These are phyloP conservation scores for Hypomecis punctinalis DNA, from an alignment of 2,888 invertebrate genomes.

Conservation along the genomic window DNA sequence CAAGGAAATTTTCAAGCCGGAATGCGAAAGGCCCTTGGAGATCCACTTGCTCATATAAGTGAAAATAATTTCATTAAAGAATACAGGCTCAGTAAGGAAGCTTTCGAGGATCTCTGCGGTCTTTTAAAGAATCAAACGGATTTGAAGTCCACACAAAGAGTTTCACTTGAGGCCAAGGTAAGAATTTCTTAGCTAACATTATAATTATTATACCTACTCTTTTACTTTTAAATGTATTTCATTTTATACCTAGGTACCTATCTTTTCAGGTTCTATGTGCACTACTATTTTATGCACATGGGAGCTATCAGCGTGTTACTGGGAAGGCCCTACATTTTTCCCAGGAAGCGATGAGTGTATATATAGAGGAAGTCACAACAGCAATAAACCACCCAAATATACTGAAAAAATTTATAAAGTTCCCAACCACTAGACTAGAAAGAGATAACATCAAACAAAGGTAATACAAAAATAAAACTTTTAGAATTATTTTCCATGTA, in stretches of 20 bases:
- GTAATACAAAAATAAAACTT: too few species aligned
- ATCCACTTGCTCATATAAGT: too few species aligned
- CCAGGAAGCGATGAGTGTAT: background rate
- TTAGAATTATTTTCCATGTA: too few species aligned
- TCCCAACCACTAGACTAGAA: background rate
- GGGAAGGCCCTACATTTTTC: background rate
- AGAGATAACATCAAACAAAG: background rate
- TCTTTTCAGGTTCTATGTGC: background rate
- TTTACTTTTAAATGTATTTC: too few species aligned
- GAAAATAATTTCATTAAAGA: background rate
- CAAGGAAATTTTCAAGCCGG: too few species aligned
- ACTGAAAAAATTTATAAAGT: background rate
- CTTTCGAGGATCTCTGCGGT: background rate
- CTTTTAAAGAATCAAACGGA: too few species aligned
- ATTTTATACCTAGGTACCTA: too few species aligned
- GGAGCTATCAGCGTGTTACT: background rate
- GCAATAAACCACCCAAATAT: constrained; percentile 2
- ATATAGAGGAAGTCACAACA: background rate
- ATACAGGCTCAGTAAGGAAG: background rate
- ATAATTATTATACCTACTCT: too few species aligned
- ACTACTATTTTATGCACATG: background rate
- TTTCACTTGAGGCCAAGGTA: too few species aligned
- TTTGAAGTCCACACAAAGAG: too few species aligned
- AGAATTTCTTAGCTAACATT: too few species aligned
- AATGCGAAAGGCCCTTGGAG: too few species aligned